Percentiles rank a stretch among this genome's conserved stretches.
phyloP scores from a whole-genome alignment of 2,888 invertebrate genomes.

The Merodon equestris region DNA sequence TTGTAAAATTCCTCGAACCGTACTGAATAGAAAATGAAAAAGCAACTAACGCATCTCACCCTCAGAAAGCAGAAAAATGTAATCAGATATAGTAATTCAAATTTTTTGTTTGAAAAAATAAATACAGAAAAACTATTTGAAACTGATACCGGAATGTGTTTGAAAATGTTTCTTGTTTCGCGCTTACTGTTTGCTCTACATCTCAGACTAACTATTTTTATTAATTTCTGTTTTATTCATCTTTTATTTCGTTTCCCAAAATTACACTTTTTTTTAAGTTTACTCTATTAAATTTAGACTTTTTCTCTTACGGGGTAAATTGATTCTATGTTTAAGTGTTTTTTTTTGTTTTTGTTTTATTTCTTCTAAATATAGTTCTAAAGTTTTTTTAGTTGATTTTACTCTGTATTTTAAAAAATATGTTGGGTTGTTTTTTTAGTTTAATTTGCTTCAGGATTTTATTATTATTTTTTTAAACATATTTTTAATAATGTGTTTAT shows the following conservation, averaged over 20 bases:
- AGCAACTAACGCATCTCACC: too few relatives aligned
- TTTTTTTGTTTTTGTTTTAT: too few relatives aligned
- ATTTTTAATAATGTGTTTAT: slow-evolving; percentile 73
- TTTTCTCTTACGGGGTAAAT: slow-evolving; percentile 54
- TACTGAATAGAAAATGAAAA: too few relatives aligned
- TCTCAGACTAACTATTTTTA: slow-evolving; percentile 42
- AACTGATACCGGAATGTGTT: slow-evolving; percentile 56
- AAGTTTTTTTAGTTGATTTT: slow-evolving; percentile 58
- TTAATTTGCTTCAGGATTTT: too few relatives aligned
- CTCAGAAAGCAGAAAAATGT: too few relatives aligned
- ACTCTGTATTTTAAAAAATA: slow-evolving; percentile 56
- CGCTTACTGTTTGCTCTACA: slow-evolving; percentile 47
- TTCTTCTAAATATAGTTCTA: slow-evolving; percentile 51
- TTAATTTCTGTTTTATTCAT: slow-evolving; percentile 27
- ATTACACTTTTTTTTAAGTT: slow-evolving; percentile 28
- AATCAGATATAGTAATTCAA: too few relatives aligned
- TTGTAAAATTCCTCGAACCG: neutral
- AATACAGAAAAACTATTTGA: neutral
- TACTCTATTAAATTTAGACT: slow-evolving; percentile 40
- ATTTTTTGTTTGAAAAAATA: too few relatives aligned
- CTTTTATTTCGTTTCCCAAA: slow-evolving; percentile 20
- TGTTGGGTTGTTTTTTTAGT: slow-evolving; percentile 31
- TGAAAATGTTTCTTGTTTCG: slow-evolving; percentile 46
- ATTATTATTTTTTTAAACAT: slow-evolving; percentile 53
- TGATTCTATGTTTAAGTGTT: slow-evolving; percentile 56